Percentiles rank a stretch among this genome's conserved stretches.
Evolutionary conservation across 2,797 vertebrate genomes (phyloP).

Genomic region (Hippoglossus hippoglossus): DNA sequence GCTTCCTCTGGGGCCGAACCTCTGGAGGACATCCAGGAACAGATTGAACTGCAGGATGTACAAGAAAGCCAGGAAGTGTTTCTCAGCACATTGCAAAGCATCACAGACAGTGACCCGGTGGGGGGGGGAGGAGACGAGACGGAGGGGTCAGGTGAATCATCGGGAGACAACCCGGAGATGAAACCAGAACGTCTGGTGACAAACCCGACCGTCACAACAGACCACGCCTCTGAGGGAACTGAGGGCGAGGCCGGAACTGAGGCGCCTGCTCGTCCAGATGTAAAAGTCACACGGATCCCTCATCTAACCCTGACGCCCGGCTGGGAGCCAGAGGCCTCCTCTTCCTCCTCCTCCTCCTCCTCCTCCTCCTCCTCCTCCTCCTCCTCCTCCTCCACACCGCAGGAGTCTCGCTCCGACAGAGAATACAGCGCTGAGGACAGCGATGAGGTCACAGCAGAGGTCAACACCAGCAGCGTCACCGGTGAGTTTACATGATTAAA

Average conservation of each 20-base stretch:
- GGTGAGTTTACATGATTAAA: constrained; percentile 31
- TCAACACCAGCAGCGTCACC: constrained; percentile 2
- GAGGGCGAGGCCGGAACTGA: constrained; percentile 38
- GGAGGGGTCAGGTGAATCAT: constrained; percentile 55
- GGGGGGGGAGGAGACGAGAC: neutral
- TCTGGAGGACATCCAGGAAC: constrained; percentile 50
- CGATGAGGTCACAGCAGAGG: neutral
- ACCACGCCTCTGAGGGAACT: constrained; percentile 33
- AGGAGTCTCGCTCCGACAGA: constrained; percentile 74
- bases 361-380: constrained; percentile 30
- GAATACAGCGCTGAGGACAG: constrained; percentile 68
- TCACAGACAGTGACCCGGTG: constrained; percentile 21
- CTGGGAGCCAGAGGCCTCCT: constrained; percentile 38
- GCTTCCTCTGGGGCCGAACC: constrained; percentile 36
- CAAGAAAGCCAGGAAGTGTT: constrained; percentile 38
- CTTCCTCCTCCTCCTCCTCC: too few species aligned
- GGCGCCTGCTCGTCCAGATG: constrained; percentile 21
- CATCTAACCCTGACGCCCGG: constrained; percentile 48
- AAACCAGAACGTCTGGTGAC: constrained; percentile 30
- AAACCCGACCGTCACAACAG: constrained; percentile 19
- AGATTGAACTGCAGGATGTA: constrained; percentile 49
- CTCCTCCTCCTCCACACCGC: constrained; percentile 42
- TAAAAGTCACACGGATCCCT: constrained; percentile 71
- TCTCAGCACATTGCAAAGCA: constrained; percentile 36
- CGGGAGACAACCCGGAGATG: constrained; percentile 43